Conservation (phyloP, 2,113 vertebrate genomes). For the Thomomys bottae region DNA sequence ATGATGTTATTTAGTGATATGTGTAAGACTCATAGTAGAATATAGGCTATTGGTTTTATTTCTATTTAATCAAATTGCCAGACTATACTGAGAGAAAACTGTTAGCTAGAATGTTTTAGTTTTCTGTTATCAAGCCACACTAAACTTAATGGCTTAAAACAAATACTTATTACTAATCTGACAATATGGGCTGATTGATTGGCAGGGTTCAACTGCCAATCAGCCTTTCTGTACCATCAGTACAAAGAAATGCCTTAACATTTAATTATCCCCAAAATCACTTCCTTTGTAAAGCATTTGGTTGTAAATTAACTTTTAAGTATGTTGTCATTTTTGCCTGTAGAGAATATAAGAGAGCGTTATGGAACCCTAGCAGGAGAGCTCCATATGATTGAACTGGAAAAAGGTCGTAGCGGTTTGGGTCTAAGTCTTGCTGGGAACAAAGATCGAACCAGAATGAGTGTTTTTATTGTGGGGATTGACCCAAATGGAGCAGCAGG, state of each 20-base stretch:
- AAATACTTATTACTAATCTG: neutral
- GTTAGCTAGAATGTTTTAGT: neutral
- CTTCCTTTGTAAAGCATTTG: conserved; percentile 33
- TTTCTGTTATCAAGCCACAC: neutral
- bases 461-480: conserved; percentile 97
- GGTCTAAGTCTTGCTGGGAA: conserved; percentile 99
- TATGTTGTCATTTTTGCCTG: conserved; percentile 11
- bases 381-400: conserved; percentile 94
- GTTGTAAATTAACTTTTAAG: conserved; percentile 34
- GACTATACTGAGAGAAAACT: too few species aligned
- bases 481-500: conserved; percentile 95
- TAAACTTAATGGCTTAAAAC: conserved; percentile 5
- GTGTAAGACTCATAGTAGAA: neutral
- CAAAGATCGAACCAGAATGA: conserved; percentile 96
- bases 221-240: neutral
- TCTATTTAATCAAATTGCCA: neutral
- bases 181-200: neutral
- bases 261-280: neutral
- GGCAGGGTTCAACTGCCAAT: too few species aligned
- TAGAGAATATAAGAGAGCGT: conserved; percentile 91
- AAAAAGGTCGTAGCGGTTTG: conserved; percentile 95
- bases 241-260: neutral
- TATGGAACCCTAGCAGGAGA: conserved; percentile 93
- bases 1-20: neutral
- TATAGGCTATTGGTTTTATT: neutral